phyloP scores from a whole-genome alignment of 53 echinoderm and acorn worm species.

The Mesocentrotus franciscanus region DNA sequence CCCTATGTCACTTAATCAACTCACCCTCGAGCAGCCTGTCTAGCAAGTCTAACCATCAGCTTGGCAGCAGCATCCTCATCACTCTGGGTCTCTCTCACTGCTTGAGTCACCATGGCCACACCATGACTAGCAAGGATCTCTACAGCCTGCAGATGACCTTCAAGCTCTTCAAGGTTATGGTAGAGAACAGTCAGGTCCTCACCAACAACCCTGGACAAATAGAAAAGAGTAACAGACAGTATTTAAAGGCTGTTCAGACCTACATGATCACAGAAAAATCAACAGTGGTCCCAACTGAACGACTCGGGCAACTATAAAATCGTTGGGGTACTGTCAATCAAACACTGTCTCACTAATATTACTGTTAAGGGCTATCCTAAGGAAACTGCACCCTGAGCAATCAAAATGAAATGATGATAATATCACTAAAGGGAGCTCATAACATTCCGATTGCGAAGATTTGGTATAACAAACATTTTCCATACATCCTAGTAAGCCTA shows the following conservation, averaged over 20 bases:
- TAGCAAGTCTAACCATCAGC: slow-evolving; percentile 82
- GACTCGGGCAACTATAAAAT: too few species aligned
- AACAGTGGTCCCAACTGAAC: neutral
- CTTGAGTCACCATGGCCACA: slow-evolving; percentile 74
- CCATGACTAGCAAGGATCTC: slow-evolving; percentile 83
- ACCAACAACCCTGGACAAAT: slow-evolving; percentile 72
- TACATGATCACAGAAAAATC: neutral
- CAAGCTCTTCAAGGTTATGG: slow-evolving; percentile 79
- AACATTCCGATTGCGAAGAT: too few species aligned
- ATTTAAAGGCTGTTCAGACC: neutral
- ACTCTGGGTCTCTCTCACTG: slow-evolving; percentile 80
- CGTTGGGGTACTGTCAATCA: too few species aligned
- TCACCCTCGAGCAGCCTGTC: slow-evolving; percentile 91
- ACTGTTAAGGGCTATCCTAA: too few species aligned
- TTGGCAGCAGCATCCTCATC: slow-evolving; percentile 81
- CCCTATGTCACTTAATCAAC: neutral
- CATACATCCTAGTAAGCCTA: too few species aligned
- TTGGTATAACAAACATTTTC: too few species aligned
- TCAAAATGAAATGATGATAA: too few species aligned
- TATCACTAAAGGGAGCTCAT: too few species aligned
- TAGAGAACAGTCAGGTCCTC: slow-evolving; percentile 78
- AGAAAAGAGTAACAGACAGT: neutral
- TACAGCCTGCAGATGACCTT: slow-evolving; percentile 80
- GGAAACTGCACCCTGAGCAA: too few species aligned
- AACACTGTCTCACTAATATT: too few species aligned